Base-by-base conservation (phyloP, 2,113 vertebrate genomes). In the Archocentrus centrarchus region DNA sequence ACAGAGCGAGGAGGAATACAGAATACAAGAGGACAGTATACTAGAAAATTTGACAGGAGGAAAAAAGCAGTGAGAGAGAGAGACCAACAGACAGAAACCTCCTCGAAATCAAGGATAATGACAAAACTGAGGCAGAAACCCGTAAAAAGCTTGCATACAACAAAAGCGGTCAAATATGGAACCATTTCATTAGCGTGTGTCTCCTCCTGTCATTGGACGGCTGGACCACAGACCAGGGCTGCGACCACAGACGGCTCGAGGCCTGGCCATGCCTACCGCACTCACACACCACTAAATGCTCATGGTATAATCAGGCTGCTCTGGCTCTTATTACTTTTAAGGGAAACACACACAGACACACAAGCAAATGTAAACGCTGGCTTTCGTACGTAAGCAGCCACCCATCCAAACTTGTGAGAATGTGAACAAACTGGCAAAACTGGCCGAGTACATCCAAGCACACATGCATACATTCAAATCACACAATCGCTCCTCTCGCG, bases 131-230 rank as follows among this genome's bases (percentile, higher is more conserved):
- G 17, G 14, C 47, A 62, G 80, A 62, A 87, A 88, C 83, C 86
- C 15, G 5, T 58, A 57, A 27, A 53, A 75, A 17, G 22, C 82
- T 35, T 30, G 39, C 30, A 62, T 53, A 62, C 59, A 87, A 86
- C 63, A 82, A 87, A 85, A 90, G 83, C 11, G 79, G 88, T 89
- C 8, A n/a, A 64, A 86, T 75, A 78, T 93, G 95, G 93, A 94
- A 93, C 86, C 89, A 3, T 95, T 94, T 93, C 86, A 94, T 95
- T 94, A 93, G 82, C 17, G 88, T 61, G 89, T 7, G 89, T 94
- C 93, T 92, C 91, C 81, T 82, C 81, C 83, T 89, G 92, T 90
- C 88, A 83, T 64, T 88, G 88, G 64, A 85, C 7, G 91, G 89
- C 90, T 89, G 88, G 88, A 85, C 92, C 91, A 68, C 92, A 88